Percentiles rank a stretch among this genome's conserved stretches.
phyloP scores from a whole-genome alignment of 2,888 invertebrate genomes.

The Myathropa florea region DNA sequence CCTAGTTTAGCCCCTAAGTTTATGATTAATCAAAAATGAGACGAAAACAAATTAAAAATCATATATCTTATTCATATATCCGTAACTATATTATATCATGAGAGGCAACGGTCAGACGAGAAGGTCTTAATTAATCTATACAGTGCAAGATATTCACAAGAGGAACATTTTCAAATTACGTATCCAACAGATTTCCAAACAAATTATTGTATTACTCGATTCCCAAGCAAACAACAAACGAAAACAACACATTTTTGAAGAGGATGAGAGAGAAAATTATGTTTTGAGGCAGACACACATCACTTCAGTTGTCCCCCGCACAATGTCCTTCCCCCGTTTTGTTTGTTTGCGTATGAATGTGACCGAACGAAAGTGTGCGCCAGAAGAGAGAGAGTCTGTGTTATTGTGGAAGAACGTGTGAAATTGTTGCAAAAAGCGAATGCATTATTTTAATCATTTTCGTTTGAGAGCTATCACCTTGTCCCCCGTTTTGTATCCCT shows the following conservation, averaged over 20 bases:
- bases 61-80: constrained; percentile 26
- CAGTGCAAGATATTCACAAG: not conserved
- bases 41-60: not conserved
- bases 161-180: not conserved
- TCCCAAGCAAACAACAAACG: not conserved
- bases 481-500: not conserved
- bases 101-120: constrained; percentile 7
- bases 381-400: not conserved
- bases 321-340: not conserved
- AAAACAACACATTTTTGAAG: not conserved
- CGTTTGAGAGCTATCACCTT: not conserved
- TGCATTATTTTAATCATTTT: constrained; percentile 16
- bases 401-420: not conserved
- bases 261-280: not conserved
- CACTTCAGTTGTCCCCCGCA: not conserved
- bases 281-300: not conserved
- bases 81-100: constrained; percentile 17
- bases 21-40: constrained; percentile 25
- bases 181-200: not conserved
- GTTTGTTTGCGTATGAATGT: constrained; percentile 43
- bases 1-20: constrained; percentile 49
- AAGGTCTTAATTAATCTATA: constrained; percentile 10
- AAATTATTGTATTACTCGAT: not conserved
- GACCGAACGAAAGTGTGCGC: not conserved
- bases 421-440: constrained; percentile 17